Percentiles rank a stretch among this genome's conserved stretches.
Conservation (phyloP, 2,888 invertebrate species). For the Muschampia plurimacula region DNA sequence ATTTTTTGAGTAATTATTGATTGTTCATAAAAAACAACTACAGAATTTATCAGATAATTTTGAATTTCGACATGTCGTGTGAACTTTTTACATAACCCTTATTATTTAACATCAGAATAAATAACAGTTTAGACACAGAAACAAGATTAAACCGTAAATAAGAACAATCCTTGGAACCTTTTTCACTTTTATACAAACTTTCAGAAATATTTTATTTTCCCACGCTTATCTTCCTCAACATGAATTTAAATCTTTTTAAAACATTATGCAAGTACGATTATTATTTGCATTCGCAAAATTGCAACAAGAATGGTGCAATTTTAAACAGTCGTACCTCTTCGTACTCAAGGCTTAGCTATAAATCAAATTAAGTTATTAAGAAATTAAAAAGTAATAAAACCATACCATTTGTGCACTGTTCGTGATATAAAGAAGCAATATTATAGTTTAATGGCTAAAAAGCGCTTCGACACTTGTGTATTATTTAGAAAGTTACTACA, state of each 20-base stretch:
- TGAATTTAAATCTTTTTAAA: slow-evolving; percentile 14
- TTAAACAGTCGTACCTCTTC: background rate
- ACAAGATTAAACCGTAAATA: background rate
- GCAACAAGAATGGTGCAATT: slow-evolving; percentile 20
- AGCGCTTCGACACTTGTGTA: background rate
- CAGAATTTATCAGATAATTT: no score
- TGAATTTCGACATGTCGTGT: background rate
- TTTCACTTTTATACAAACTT: slow-evolving; percentile 2
- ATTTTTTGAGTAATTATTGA: no score
- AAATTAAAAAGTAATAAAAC: background rate
- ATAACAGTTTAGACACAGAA: background rate
- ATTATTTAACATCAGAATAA: background rate
- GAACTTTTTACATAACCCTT: background rate
- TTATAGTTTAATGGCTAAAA: no score
- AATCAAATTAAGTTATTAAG: slow-evolving; percentile 8
- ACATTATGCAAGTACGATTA: slow-evolving; percentile 23
- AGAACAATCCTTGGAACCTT: slow-evolving; percentile 11
- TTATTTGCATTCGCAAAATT: slow-evolving; percentile 15
- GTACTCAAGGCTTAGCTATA: slow-evolving; percentile 16
- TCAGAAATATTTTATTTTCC: slow-evolving; percentile 8
- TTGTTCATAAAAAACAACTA: no score
- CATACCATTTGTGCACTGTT: background rate
- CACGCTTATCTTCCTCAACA: slow-evolving; percentile 21
- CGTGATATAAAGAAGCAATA: background rate
- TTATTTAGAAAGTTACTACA: background rate